These are phyloP conservation scores for Chitala chitala DNA, from an alignment of 2,113 vertebrate genomes.

Conservation along the genomic window DNA sequence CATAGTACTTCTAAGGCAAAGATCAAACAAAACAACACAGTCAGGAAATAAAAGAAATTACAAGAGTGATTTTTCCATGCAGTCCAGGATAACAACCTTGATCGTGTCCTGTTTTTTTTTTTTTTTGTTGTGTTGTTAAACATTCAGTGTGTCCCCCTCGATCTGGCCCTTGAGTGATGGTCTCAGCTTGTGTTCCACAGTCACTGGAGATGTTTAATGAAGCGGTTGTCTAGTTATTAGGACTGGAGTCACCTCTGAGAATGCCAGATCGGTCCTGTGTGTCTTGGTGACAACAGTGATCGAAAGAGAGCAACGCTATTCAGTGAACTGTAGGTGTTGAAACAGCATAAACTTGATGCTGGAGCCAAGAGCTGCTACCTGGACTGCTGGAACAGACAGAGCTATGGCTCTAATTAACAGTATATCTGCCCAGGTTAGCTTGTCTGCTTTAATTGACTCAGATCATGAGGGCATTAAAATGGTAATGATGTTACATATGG, in stretches of 20 bases:
- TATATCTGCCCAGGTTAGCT: too few relatives aligned
- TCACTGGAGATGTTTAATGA: constrained; percentile 8
- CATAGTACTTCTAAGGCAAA: neutral
- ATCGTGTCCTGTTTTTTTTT: neutral
- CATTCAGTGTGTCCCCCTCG: neutral
- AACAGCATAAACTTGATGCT: neutral
- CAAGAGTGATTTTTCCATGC: neutral
- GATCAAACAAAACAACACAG: neutral
- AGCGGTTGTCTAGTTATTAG: neutral
- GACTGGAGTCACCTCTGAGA: neutral
- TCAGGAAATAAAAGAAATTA: neutral
- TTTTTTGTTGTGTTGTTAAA: neutral
- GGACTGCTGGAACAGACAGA: neutral
- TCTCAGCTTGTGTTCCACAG: neutral
- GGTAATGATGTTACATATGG: too few relatives aligned
- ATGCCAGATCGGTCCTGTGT: neutral
- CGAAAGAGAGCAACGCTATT: neutral
- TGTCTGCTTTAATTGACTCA: too few relatives aligned
- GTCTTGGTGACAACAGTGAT: constrained; percentile 16
- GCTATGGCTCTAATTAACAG: too few relatives aligned
- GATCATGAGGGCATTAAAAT: too few relatives aligned
- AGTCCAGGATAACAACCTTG: neutral
- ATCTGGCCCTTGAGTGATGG: neutral
- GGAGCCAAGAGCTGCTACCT: neutral
- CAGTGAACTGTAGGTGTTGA: neutral